Evolutionary conservation across 2,888 invertebrate genomes (phyloP).

Genomic region (Aphidius colemani): DNA sequence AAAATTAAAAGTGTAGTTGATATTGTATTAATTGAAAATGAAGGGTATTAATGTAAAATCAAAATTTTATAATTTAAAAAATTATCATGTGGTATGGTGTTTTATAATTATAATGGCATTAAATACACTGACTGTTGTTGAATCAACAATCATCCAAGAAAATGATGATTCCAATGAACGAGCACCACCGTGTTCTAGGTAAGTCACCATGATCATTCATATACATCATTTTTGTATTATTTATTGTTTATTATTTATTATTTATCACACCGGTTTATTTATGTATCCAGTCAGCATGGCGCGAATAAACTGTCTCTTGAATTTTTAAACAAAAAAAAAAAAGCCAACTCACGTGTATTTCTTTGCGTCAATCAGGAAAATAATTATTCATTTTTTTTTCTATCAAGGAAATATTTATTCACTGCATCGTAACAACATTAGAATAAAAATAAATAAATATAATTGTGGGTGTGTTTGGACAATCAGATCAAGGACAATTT

Average conservation of each 20-base stretch:
- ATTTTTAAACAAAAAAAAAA: background rate
- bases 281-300: constrained; percentile 1
- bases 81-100: no score
- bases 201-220: constrained; percentile 39
- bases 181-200: constrained; percentile 54
- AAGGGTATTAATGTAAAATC: no score
- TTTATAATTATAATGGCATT: background rate
- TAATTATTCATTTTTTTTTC: background rate
- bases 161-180: constrained; percentile 30
- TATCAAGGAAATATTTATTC: background rate
- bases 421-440: constrained; percentile 2
- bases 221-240: no score
- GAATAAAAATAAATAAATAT: constrained; percentile 22
- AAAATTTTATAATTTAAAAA: no score
- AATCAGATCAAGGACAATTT: constrained; percentile 34
- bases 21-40: no score
- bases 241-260: background rate
- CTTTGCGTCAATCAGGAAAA: background rate
- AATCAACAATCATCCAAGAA: constrained; percentile 17
- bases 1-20: constrained; percentile 7
- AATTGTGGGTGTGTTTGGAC: constrained; percentile 31
- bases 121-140: background rate
- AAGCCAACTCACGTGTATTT: background rate
- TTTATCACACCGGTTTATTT: background rate
- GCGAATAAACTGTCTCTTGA: background rate